Conservation (phyloP, 2,888 invertebrate genomes). For the Drosophila tripunctata region DNA sequence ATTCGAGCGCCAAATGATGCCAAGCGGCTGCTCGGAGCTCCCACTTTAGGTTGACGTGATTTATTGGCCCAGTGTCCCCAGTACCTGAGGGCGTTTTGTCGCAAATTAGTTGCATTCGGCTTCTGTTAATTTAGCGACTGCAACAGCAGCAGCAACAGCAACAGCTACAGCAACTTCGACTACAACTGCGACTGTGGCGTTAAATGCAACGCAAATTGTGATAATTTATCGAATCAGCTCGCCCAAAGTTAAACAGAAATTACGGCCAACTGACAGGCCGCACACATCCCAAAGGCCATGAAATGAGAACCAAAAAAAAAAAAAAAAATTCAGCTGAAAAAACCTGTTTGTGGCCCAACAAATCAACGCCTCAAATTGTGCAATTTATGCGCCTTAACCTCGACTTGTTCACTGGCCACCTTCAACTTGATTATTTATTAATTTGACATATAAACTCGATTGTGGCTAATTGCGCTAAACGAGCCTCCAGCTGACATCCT, state of each 20-base stretch:
- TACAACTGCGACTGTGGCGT: conserved; percentile 48
- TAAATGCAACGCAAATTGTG: conserved; percentile 80
- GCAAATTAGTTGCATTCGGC: conserved; percentile 80
- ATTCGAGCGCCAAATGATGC: conserved; percentile 80
- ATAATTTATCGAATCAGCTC: conserved; percentile 74
- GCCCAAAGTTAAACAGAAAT: conserved; percentile 76
- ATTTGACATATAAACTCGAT: conserved; percentile 84
- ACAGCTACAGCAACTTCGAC: conserved; percentile 33
- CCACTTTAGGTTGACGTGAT: conserved; percentile 76
- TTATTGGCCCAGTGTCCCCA: conserved; percentile 69
- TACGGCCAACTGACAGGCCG: conserved; percentile 66
- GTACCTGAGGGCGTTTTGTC: conserved; percentile 81
- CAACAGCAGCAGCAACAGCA: conserved; percentile 20
- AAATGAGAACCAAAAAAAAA: background rate
- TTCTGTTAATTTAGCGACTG: conserved; percentile 76
- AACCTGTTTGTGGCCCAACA: conserved; percentile 61
- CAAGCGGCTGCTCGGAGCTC: conserved; percentile 66
- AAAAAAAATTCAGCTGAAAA: too few species aligned
- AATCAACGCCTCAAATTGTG: conserved; percentile 77
- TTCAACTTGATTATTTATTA: conserved; percentile 80
- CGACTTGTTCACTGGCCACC: conserved; percentile 60
- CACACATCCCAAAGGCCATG: conserved; percentile 20
- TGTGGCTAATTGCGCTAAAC: conserved; percentile 84
- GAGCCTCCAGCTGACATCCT: conserved; percentile 52
- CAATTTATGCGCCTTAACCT: conserved; percentile 73